phyloP scores from a whole-genome alignment of 2,888 invertebrate genomes.

The Helicoverpa assulta region DNA sequence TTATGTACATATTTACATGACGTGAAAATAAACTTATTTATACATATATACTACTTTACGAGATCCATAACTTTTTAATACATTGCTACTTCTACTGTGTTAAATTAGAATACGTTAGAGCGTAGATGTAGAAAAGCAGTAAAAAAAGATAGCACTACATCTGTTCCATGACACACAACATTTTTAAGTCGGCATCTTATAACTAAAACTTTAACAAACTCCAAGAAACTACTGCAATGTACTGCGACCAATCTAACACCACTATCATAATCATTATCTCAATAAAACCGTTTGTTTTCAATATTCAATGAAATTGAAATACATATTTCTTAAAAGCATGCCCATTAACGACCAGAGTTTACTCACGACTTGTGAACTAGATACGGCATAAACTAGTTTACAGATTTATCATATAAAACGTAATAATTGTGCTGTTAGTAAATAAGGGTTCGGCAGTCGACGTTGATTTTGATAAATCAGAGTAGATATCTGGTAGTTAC shows the following conservation, averaged over 20 bases:
- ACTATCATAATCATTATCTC: constrained; percentile 16
- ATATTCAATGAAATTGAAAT: constrained; percentile 28
- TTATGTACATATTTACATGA: too few relatives aligned
- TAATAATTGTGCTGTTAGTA: constrained; percentile 45
- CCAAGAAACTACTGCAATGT: neutral
- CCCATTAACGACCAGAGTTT: constrained; percentile 40
- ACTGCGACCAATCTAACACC: neutral
- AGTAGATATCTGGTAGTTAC: neutral
- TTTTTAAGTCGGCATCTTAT: too few relatives aligned
- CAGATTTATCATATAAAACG: constrained; percentile 38
- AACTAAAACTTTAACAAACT: too few relatives aligned
- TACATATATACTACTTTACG: too few relatives aligned
- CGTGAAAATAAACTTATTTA: too few relatives aligned
- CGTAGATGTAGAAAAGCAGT: too few relatives aligned
- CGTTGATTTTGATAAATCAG: neutral
- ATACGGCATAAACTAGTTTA: constrained; percentile 45
- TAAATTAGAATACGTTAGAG: too few relatives aligned
- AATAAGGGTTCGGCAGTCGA: constrained; percentile 46
- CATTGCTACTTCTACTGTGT: too few relatives aligned
- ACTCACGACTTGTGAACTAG: constrained; percentile 58
- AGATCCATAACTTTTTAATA: too few relatives aligned
- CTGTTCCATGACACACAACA: too few relatives aligned
- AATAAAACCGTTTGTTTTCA: constrained; percentile 46
- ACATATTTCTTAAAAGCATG: constrained; percentile 45
- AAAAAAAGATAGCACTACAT: too few relatives aligned